Evolutionary conservation across 2,888 invertebrate genomes (phyloP).

Genomic region (Candidula unifasciata): DNA sequence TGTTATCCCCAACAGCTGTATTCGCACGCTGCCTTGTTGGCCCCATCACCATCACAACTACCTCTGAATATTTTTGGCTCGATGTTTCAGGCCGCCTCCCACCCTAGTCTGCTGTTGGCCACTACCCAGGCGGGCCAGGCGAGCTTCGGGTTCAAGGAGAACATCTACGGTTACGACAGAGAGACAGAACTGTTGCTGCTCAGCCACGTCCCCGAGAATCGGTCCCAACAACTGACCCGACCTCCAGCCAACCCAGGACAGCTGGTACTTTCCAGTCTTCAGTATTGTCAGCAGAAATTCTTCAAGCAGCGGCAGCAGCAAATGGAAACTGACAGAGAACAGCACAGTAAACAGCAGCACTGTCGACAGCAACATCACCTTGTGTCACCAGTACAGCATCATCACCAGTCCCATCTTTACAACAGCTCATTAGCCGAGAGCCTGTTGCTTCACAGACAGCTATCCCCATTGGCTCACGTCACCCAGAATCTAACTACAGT

Average conservation of each 20-base stretch:
- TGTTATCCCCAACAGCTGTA: neutral
- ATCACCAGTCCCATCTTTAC: neutral
- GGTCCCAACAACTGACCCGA: neutral
- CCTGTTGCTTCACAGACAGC: neutral
- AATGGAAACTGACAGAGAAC: neutral
- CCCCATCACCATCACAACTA: neutral
- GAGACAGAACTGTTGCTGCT: neutral
- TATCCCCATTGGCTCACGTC: slow-evolving; percentile 20
- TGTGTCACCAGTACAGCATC: neutral
- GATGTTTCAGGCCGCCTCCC: neutral
- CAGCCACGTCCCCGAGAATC: neutral
- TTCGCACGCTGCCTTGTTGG: neutral
- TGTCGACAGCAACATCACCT: slow-evolving; percentile 16
- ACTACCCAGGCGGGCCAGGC: neutral
- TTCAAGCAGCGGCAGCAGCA: neutral
- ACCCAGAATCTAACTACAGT: slow-evolving; percentile 3
- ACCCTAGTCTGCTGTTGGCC: neutral
- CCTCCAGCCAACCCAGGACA: neutral
- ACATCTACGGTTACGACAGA: neutral
- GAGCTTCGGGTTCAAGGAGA: neutral
- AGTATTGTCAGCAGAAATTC: neutral
- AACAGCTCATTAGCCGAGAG: slow-evolving; percentile 18
- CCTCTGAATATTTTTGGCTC: neutral
- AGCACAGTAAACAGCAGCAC: slow-evolving; percentile 11
- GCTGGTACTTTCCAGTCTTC: neutral